Percentiles rank a stretch among this genome's conserved stretches.
Conservation (phyloP, 1,140 invertebrate genomes). For the Steinernema khuongi region DNA sequence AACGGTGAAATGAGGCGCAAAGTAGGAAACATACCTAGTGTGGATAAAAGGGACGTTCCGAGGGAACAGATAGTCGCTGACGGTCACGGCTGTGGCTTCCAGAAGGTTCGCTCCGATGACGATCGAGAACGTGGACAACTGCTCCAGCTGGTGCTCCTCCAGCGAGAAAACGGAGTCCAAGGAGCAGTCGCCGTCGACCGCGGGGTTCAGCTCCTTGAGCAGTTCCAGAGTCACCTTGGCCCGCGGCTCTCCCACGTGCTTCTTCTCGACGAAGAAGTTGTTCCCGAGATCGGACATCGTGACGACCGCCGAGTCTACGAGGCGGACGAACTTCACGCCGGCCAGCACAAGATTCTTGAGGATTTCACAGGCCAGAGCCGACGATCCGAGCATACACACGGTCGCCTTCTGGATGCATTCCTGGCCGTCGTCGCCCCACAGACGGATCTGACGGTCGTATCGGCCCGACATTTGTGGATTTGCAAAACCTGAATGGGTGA, state of each 20-base stretch:
- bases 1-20: neutral
- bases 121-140: constrained; percentile 26
- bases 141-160: constrained; percentile 15
- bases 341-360: constrained; percentile 87
- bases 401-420: constrained; percentile 75
- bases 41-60: constrained; percentile 31
- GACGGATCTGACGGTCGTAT: constrained; percentile 60
- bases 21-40: constrained; percentile 24
- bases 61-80: constrained; percentile 25
- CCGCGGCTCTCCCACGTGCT: constrained; percentile 30
- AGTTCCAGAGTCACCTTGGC: constrained; percentile 27
- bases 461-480: constrained; percentile 11
- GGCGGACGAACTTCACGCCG: constrained; percentile 89
- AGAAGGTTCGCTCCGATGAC: constrained; percentile 33
- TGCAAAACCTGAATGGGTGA: neutral
- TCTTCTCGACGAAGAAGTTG: constrained; percentile 31
- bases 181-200: constrained; percentile 17
- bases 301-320: constrained; percentile 69
- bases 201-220: constrained; percentile 36
- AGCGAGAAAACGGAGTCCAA: neutral
- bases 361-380: constrained; percentile 85
- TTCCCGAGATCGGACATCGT: constrained; percentile 27
- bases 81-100: constrained; percentile 11
- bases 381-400: constrained; percentile 89
- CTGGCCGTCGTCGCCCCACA: constrained; percentile 98